A percentile compares a stretch with the other conserved stretches of the same genome.
These are phyloP conservation scores for Sinodicranocentrus sp. DNA, from an alignment of 2,888 invertebrate genomes.

Conservation along the genomic window DNA sequence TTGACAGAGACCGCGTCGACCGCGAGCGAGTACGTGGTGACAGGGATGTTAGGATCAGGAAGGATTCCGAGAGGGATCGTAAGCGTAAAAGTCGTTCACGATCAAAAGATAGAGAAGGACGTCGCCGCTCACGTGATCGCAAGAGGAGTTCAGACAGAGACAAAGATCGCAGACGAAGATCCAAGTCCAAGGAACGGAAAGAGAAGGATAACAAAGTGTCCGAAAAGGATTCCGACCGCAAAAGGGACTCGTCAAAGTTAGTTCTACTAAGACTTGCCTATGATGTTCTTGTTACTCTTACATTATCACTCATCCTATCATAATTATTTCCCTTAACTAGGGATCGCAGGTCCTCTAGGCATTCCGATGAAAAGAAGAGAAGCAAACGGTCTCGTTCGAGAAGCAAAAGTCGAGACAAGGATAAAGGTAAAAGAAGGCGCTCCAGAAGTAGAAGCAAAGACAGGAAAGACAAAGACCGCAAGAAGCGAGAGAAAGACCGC, in stretches of 20 bases:
- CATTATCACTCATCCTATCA: too few relatives aligned
- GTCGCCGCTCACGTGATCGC: slow-evolving; percentile 34
- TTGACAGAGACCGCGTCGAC: too few relatives aligned
- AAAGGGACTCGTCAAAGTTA: slow-evolving; percentile 51
- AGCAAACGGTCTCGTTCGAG: slow-evolving; percentile 62
- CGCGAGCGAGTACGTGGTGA: slow-evolving; percentile 59
- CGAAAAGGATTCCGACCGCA: slow-evolving; percentile 49
- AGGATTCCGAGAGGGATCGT: slow-evolving; percentile 51
- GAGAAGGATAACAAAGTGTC: slow-evolving; percentile 42
- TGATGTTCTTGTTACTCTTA: background rate
- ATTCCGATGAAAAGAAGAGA: slow-evolving; percentile 69
- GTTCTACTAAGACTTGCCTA: background rate
- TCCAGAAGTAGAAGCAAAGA: slow-evolving; percentile 67
- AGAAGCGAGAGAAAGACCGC: slow-evolving; percentile 40
- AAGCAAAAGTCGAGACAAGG: slow-evolving; percentile 66
- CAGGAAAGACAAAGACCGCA: slow-evolving; percentile 45
- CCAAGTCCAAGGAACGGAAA: slow-evolving; percentile 39
- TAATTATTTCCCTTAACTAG: too few relatives aligned
- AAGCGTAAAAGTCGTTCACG: slow-evolving; percentile 52
- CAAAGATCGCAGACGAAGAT: slow-evolving; percentile 51
- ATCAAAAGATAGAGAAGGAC: slow-evolving; percentile 14
- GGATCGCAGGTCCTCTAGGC: slow-evolving; percentile 46
- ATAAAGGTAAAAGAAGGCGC: slow-evolving; percentile 56
- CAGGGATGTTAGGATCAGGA: slow-evolving; percentile 47
- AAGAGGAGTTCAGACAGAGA: slow-evolving; percentile 42